Conservation (phyloP, 2,797 vertebrate species). For the Lepus oiostolus region DNA sequence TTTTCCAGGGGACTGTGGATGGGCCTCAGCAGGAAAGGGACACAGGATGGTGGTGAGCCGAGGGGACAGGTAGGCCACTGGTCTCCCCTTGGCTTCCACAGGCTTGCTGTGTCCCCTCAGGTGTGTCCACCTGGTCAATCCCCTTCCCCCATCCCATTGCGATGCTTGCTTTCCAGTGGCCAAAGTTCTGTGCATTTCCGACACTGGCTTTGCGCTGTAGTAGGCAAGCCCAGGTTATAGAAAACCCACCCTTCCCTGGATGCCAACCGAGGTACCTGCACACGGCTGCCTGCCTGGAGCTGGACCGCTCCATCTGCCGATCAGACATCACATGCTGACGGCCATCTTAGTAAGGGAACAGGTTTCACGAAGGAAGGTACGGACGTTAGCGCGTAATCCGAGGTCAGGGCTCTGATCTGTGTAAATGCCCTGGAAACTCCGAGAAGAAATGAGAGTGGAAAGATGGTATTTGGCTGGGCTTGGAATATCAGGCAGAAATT, state of each 20-base stretch:
- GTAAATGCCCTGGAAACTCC: not conserved
- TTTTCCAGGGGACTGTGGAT: too few relatives aligned
- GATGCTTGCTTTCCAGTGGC: not conserved
- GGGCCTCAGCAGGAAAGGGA: not conserved
- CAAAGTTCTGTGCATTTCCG: not conserved
- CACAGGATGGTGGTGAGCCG: not conserved
- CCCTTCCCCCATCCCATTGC: not conserved
- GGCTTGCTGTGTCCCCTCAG: not conserved
- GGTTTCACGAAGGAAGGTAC: not conserved
- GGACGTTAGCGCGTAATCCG: not conserved
- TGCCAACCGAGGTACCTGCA: not conserved
- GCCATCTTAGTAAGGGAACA: not conserved
- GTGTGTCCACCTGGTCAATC: not conserved
- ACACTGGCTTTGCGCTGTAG: not conserved
- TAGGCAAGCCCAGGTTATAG: not conserved
- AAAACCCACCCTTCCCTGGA: not conserved
- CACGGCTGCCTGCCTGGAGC: too few relatives aligned
- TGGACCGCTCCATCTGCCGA: too few relatives aligned
- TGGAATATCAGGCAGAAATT: not conserved
- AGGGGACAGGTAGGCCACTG: not conserved
- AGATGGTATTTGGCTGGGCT: not conserved
- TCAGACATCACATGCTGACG: too few relatives aligned
- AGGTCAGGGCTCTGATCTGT: not conserved
- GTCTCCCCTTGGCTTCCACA: not conserved
- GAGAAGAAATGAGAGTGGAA: not conserved